Evolutionary conservation across 2,888 invertebrate species (phyloP), one percentile per base, ranked within the genome.

Genomic region (Penaeus monodon): DNA sequence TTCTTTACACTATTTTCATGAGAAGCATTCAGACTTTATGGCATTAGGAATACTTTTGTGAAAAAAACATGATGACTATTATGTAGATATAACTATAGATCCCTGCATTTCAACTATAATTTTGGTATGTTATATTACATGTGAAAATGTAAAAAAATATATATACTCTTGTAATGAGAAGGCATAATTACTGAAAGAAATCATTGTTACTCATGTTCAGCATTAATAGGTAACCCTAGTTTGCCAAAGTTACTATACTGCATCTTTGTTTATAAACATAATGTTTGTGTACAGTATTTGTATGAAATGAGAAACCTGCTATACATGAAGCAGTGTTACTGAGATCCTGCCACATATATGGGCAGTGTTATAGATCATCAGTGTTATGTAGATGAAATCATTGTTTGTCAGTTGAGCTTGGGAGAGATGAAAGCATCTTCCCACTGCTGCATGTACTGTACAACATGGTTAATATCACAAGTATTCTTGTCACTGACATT

Each of bases 1-100:
- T 63, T 74, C 63, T 82, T 74, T 64, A 74, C 63, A 74, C 73
- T 74, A 82, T 74, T 64, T 82, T 57, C 74, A 82, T 82, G 73
- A 38, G 44, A 73, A 82, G 57, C 64, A 82, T 57, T 27, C 27
- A 70, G 63, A 73, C 64, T 74, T 82, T 70, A 74, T 82, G 82
- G 73, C 70, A 63, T 27, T 82, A 82, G 63, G 27, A 64, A 68
- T 73, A 57, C 57, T 57, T 57, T 57, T 57, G 57, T 57, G 57
- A 17, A 57, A 57, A 57, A 17, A 57, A 57, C 17, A 57, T 57
- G 57, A 57, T 57, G 57, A 57, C 57, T 57, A 57, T 57, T 57
- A 57, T 57, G 57, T 57, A 57, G 57, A 57, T 57, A 57, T 57
- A 57, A 57, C 57, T 57, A 57, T 57, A 57, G 57, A 57, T 57